phyloP scores from a whole-genome alignment of 2,888 invertebrate genomes.

The Dicycla oo region DNA sequence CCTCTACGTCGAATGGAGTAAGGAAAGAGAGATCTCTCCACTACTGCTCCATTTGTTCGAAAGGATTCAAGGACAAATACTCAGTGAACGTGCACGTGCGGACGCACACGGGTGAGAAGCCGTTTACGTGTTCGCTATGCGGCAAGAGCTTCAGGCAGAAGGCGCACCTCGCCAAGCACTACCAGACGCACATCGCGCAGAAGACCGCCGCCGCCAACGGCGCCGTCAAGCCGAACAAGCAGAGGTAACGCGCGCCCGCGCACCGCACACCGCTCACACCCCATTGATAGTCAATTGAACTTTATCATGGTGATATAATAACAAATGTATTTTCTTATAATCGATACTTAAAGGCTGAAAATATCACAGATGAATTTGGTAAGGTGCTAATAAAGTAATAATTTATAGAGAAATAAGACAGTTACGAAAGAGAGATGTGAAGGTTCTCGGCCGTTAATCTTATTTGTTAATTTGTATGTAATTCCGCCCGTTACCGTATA shows the following conservation, averaged over 20 bases:
- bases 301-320: slow-evolving; percentile 84
- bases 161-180: slow-evolving; percentile 97
- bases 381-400: slow-evolving; percentile 88
- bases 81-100: slow-evolving; percentile 99
- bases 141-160: slow-evolving; percentile 98
- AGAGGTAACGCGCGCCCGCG: slow-evolving; percentile 80
- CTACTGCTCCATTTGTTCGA: slow-evolving; percentile 97
- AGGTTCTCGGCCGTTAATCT: slow-evolving; percentile 81
- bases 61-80: slow-evolving; percentile 98
- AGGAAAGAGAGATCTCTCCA: slow-evolving; percentile 97
- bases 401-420: slow-evolving; percentile 82
- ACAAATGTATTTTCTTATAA: slow-evolving; percentile 77
- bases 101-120: slow-evolving; percentile 99
- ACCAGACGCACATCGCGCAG: slow-evolving; percentile 97
- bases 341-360: slow-evolving; percentile 87
- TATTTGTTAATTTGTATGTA: slow-evolving; percentile 89
- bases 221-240: slow-evolving; percentile 89
- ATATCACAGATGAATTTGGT: slow-evolving; percentile 88
- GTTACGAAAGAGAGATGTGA: slow-evolving; percentile 78
- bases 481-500: slow-evolving; percentile 90
- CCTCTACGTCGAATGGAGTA: slow-evolving; percentile 93
- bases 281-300: slow-evolving; percentile 85
- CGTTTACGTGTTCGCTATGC: slow-evolving; percentile 98
- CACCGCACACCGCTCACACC: slow-evolving; percentile 64
- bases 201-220: slow-evolving; percentile 93